Conservation (phyloP, 2,797 vertebrate species). For the Leptodactylus fallax region DNA sequence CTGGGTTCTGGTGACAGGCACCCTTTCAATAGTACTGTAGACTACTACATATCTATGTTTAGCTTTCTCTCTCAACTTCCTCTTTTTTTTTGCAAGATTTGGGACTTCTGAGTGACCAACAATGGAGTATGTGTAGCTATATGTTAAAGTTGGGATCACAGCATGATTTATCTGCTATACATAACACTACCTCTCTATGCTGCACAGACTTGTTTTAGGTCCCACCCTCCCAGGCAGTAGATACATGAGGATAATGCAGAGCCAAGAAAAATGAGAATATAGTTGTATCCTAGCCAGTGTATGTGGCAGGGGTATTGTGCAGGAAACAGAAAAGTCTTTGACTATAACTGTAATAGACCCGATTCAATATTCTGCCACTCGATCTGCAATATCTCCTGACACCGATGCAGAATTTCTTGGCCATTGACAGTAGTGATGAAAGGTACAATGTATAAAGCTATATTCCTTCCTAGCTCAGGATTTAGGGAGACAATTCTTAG, state of each 20-base stretch:
- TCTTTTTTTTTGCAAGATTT: too few relatives aligned
- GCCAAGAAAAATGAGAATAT: too few relatives aligned
- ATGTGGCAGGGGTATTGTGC: background rate
- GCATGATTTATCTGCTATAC: background rate
- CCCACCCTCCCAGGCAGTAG: too few relatives aligned
- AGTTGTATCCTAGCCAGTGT: too few relatives aligned
- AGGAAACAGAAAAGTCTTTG: background rate
- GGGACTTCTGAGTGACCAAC: too few relatives aligned
- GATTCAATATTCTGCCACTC: background rate
- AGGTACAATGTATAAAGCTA: background rate
- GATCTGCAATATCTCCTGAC: constrained; percentile 1
- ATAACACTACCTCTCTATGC: background rate
- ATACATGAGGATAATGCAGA: too few relatives aligned
- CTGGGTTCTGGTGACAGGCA: too few relatives aligned
- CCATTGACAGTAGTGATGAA: background rate
- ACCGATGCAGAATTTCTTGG: background rate
- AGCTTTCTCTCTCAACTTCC: too few relatives aligned
- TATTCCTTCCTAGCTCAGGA: background rate
- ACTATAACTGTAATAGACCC: background rate
- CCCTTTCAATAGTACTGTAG: too few relatives aligned
- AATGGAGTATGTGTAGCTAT: background rate
- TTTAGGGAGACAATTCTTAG: background rate
- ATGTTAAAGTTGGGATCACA: too few relatives aligned
- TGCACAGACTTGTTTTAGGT: background rate
- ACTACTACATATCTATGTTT: too few relatives aligned